Base-by-base conservation (phyloP, 2,797 vertebrate genomes). In the Microctenopoma steveboyesi region DNA sequence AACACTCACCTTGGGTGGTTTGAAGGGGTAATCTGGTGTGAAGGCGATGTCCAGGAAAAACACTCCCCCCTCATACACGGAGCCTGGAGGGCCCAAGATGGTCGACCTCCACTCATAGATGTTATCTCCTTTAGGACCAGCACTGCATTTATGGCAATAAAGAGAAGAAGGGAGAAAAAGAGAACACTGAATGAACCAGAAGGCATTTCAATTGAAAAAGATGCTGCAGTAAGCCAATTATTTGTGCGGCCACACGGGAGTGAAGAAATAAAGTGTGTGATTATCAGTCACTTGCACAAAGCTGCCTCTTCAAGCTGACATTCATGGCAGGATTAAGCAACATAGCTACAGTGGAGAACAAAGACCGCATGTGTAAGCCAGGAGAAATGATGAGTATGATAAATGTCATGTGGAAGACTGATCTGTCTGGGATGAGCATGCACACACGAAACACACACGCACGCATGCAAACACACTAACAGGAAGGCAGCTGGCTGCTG, bases 1-100 rank as follows among this genome's bases (percentile, higher is more conserved):
- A 40, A 9, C 48, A 61, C 84, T 94, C 94, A 97, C 96, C 95
- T 97, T 97, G 87, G 96, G 96, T 83, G 96, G 96, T 90, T 97
- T 97, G 89, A 97, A 97, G 63, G 96, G 96, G 88, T 97, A 97
- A 88, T 97, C 96, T 85, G 96, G 96, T 69, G 96, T 96, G 83
- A 97, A 97, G 78, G 95, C 95, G 73, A 97, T 97, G 72, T 97
- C 96, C 63, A 97, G 93, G 89, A 97, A 97, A 79, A 97, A 97
- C 50, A 97, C 96, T 0, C 96, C 96, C 64, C 96, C 96, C 64
- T 97, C 96, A 12, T 97, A 97, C 66, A 97, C 96, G 2, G 96
- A 97, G 49, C 96, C 96, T 0, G 96, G 96, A 3, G 96, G 96
- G 74, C 96, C 96, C 58, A 97, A 91, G 83, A 97, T 97, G 70